A percentile compares a stretch with the other conserved stretches of the same genome.
phyloP scores from a whole-genome alignment of 2,888 invertebrate genomes.

The Coleophora deauratella region DNA sequence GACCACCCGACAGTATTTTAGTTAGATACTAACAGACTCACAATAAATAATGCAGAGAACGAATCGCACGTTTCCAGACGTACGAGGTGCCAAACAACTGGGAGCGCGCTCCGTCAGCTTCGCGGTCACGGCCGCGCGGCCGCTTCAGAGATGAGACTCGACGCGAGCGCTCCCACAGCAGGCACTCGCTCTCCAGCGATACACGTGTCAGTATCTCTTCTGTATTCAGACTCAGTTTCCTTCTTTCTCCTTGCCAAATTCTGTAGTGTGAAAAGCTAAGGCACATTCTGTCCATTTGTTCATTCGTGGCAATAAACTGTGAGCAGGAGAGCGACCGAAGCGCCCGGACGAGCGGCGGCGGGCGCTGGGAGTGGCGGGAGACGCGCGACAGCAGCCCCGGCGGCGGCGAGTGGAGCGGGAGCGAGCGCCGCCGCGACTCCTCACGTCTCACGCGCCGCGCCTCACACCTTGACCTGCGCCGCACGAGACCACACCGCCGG shows the following conservation, averaged over 20 bases:
- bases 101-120: conserved; percentile 44
- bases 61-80: conserved; percentile 37
- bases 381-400: conserved; percentile 49
- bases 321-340: conserved; percentile 59
- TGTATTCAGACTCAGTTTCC: no score
- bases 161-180: conserved; percentile 76
- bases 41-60: not conserved
- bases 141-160: conserved; percentile 53
- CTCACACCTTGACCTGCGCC: conserved; percentile 56
- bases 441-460: conserved; percentile 50
- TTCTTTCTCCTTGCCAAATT: no score
- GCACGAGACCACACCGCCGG: conserved; percentile 32
- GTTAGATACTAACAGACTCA: not conserved
- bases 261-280: no score
- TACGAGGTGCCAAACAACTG: conserved; percentile 58
- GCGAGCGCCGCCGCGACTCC: conserved; percentile 21
- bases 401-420: conserved; percentile 47
- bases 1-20: not conserved
- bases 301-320: not conserved
- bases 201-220: conserved; percentile 68
- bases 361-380: conserved; percentile 58
- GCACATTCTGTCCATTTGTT: no score
- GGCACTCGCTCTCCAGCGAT: conserved; percentile 79
- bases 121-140: conserved; percentile 46
- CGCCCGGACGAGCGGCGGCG: conserved; percentile 36